phyloP scores from a whole-genome alignment of 2,888 invertebrate species.

The Amaurobius ferox region DNA sequence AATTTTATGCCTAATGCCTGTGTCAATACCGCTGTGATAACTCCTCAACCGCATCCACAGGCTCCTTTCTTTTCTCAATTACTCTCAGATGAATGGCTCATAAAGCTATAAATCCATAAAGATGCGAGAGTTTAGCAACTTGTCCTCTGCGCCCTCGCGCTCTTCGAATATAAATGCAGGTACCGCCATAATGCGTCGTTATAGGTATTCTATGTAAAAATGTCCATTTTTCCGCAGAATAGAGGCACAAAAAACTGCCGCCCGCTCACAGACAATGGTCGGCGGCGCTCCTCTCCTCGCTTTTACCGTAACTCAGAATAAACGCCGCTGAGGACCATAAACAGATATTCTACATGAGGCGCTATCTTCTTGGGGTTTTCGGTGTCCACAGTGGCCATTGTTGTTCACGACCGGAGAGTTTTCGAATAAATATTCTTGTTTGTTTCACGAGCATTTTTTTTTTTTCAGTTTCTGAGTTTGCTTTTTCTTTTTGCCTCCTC shows the following conservation, averaged over 20 bases:
- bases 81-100: neutral
- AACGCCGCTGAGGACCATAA: constrained; percentile 58
- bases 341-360: constrained; percentile 64
- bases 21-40: neutral
- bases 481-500: neutral
- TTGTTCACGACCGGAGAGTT: constrained; percentile 35
- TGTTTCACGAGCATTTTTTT: constrained; percentile 6
- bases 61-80: neutral
- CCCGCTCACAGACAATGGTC: constrained; percentile 36
- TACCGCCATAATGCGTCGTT: constrained; percentile 36
- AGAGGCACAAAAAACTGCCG: constrained; percentile 39
- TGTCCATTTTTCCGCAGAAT: constrained; percentile 28
- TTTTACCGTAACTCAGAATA: constrained; percentile 56
- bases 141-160: neutral
- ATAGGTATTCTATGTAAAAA: constrained; percentile 65
- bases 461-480: constrained; percentile 18
- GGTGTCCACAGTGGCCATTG: constrained; percentile 36
- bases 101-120: neutral
- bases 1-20: neutral
- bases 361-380: neutral
- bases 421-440: constrained; percentile 51
- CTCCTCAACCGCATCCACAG: neutral
- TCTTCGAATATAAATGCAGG: constrained; percentile 13
- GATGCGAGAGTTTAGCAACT: constrained; percentile 51
- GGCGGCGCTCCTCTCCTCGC: neutral